Evolutionary conservation across 2,888 invertebrate species (phyloP).

Genomic region (Lamellibrachia satsuma): DNA sequence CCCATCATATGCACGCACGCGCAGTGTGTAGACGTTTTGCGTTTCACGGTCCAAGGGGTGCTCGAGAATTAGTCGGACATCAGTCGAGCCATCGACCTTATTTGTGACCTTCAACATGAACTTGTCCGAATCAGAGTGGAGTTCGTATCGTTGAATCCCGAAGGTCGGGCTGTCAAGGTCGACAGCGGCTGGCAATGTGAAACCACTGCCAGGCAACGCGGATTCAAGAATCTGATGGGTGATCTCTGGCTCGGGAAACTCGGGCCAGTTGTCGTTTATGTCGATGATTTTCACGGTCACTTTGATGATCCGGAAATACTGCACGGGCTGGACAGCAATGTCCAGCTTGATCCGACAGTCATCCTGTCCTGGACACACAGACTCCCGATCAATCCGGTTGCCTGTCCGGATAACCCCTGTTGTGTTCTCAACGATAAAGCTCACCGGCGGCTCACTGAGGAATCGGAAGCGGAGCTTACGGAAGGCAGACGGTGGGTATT

Average conservation of each 20-base stretch:
- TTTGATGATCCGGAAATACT: constrained; percentile 38
- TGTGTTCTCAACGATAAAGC: constrained; percentile 36
- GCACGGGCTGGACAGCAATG: constrained; percentile 37
- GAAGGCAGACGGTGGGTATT: constrained; percentile 29
- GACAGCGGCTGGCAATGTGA: constrained; percentile 40
- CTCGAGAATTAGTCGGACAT: constrained; percentile 40
- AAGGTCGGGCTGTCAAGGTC: constrained; percentile 39
- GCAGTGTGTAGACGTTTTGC: constrained; percentile 35
- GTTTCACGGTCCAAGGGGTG: constrained; percentile 41
- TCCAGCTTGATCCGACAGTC: constrained; percentile 35
- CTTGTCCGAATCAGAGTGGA: constrained; percentile 31
- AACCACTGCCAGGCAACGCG: constrained; percentile 34
- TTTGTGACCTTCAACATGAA: constrained; percentile 34
- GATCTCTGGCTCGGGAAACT: constrained; percentile 36
- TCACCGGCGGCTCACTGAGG: constrained; percentile 30
- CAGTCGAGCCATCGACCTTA: constrained; percentile 39
- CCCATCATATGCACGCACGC: constrained; percentile 40
- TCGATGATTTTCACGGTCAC: constrained; percentile 40
- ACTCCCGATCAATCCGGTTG: constrained; percentile 41
- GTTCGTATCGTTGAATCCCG: constrained; percentile 38
- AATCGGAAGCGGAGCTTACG: constrained; percentile 37
- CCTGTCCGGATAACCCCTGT: constrained; percentile 40
- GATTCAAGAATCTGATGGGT: constrained; percentile 39
- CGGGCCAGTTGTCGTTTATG: constrained; percentile 42
- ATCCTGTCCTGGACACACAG: constrained; percentile 34